phyloP scores from a whole-genome alignment of 2,113 vertebrate genomes.

The Bos indicus region DNA sequence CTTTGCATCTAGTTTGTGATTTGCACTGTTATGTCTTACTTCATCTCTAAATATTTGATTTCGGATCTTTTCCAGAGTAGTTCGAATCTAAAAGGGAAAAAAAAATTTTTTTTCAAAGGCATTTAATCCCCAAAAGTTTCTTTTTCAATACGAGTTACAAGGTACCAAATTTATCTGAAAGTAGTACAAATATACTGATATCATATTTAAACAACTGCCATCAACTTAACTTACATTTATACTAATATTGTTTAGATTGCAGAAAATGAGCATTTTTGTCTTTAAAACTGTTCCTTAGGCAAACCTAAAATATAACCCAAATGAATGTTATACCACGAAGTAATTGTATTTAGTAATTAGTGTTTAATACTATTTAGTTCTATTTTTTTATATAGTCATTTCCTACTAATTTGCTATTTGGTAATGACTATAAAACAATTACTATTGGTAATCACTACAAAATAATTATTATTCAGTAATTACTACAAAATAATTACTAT shows the following conservation, averaged over 20 bases:
- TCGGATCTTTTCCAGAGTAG: conserved; percentile 76
- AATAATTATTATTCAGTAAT: conserved; percentile 58
- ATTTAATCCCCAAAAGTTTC: not conserved
- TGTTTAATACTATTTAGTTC: conserved; percentile 10
- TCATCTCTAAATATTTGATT: conserved; percentile 71
- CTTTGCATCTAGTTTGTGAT: conserved; percentile 45
- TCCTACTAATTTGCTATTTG: conserved; percentile 55
- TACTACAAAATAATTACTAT: conserved; percentile 42
- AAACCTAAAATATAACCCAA: conserved; percentile 42
- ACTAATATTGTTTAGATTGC: not conserved
- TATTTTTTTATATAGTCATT: conserved; percentile 43
- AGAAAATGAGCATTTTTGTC: conserved; percentile 24
- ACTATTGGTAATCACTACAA: conserved; percentile 46
- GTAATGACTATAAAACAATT: conserved; percentile 61
- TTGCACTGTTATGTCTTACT: not conserved
- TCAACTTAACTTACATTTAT: not conserved
- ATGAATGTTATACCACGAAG: not conserved
- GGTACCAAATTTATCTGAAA: not conserved
- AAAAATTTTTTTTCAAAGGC: not conserved
- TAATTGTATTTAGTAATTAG: conserved; percentile 19
- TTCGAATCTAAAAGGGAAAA: conserved; percentile 66
- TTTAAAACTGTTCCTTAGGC: not conserved
- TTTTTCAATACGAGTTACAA: not conserved
- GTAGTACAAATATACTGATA: not conserved
- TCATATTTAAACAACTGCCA: not conserved